A percentile compares a stretch with the other conserved stretches of the same genome.
These are phyloP conservation scores for Colossoma macropomum DNA, from an alignment of 2,113 vertebrate species.

Conservation along the genomic window DNA sequence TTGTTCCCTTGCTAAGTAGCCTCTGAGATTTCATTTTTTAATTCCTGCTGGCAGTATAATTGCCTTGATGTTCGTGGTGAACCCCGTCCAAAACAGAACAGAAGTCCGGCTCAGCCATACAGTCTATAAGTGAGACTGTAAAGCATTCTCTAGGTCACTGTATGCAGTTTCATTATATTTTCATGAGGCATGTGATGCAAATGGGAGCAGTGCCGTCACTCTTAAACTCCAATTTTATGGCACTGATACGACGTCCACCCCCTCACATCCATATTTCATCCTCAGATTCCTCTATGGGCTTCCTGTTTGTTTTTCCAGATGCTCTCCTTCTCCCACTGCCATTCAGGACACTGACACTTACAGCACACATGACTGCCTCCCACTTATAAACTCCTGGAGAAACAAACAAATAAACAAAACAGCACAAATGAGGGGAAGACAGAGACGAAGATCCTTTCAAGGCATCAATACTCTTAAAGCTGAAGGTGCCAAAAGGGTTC, in stretches of 20 bases:
- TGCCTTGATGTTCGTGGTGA: slow-evolving; percentile 28
- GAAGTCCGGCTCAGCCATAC: slow-evolving; percentile 21
- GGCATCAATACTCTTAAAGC: too few relatives aligned
- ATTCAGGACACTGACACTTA: slow-evolving; percentile 64
- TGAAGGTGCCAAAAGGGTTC: too few relatives aligned
- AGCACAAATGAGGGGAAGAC: too few relatives aligned
- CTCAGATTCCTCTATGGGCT: slow-evolving; percentile 63
- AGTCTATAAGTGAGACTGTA: slow-evolving; percentile 12
- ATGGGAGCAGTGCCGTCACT: slow-evolving; percentile 52
- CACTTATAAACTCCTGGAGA: neutral
- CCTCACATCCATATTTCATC: slow-evolving; percentile 69
- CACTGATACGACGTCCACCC: slow-evolving; percentile 63
- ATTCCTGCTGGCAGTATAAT: slow-evolving; percentile 5
- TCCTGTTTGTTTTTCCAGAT: slow-evolving; percentile 81
- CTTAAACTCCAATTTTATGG: slow-evolving; percentile 59
- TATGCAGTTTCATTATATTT: slow-evolving; percentile 74
- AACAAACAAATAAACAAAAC: neutral
- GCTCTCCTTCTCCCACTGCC: slow-evolving; percentile 66
- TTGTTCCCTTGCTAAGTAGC: slow-evolving; percentile 60
- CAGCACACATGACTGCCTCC: slow-evolving; percentile 1
- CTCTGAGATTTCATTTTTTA: slow-evolving; percentile 45
- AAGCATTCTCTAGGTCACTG: slow-evolving; percentile 51
- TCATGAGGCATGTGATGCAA: slow-evolving; percentile 75
- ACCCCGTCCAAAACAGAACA: neutral
- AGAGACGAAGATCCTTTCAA: too few relatives aligned